phyloP scores from a whole-genome alignment of 1,140 invertebrate genomes.

The Apis cerana region DNA sequence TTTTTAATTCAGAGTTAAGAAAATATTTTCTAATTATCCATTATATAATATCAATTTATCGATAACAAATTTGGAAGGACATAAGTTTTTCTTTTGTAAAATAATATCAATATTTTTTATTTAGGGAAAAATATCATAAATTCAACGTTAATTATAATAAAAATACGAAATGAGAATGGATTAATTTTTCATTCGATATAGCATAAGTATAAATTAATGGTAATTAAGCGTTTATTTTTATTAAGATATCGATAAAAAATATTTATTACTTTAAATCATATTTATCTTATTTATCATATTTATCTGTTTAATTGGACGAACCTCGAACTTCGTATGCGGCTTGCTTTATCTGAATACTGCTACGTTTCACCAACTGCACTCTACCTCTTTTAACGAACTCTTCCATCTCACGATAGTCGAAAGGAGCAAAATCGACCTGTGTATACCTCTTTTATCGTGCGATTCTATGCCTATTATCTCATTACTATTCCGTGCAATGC shows the following conservation, averaged over 20 bases:
- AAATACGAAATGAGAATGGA: too few species aligned
- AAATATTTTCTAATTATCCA: neutral
- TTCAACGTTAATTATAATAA: too few species aligned
- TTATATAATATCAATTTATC: neutral
- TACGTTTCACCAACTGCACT: constrained; percentile 77
- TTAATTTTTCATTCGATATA: too few species aligned
- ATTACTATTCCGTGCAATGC: constrained; percentile 61
- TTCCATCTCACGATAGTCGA: constrained; percentile 72
- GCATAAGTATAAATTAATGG: too few species aligned
- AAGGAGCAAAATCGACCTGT: constrained; percentile 53
- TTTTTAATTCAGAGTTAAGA: neutral
- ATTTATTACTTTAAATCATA: too few species aligned
- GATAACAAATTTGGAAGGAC: neutral
- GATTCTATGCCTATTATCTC: constrained; percentile 62
- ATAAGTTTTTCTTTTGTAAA: too few species aligned
- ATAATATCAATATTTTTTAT: too few species aligned
- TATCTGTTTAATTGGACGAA: constrained; percentile 57
- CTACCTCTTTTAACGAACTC: constrained; percentile 76
- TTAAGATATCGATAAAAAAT: too few species aligned
- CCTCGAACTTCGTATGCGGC: constrained; percentile 82
- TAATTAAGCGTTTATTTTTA: too few species aligned
- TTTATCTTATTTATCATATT: neutral
- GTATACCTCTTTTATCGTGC: constrained; percentile 68
- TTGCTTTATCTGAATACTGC: constrained; percentile 81
- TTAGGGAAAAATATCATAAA: too few species aligned